Evolutionary conservation across 1,140 invertebrate species (phyloP).

Genomic region (Hylaeus anthracinus): DNA sequence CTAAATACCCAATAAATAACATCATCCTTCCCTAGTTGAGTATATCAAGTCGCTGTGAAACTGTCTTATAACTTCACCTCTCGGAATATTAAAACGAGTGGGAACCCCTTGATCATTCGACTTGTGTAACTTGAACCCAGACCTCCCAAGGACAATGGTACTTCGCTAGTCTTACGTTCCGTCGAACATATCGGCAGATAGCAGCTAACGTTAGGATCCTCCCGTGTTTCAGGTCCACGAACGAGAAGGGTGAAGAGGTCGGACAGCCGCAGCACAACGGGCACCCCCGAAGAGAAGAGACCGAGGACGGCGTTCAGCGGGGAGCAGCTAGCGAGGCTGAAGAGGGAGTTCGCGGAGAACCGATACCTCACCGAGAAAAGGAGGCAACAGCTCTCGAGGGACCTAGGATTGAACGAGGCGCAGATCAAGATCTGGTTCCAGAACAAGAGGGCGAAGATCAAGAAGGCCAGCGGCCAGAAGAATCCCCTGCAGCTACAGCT

Average conservation of each 20-base stretch:
- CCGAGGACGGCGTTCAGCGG: constrained; percentile 98
- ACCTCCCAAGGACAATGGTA: no score
- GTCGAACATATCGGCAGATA: constrained; percentile 63
- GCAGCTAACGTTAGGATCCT: constrained; percentile 69
- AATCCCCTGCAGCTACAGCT: constrained; percentile 95
- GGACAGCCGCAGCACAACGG: constrained; percentile 43
- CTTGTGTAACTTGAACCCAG: no score
- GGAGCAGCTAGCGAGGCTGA: constrained; percentile 95
- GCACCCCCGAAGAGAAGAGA: constrained; percentile 91
- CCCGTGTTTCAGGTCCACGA: constrained; percentile 73
- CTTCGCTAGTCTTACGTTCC: not conserved
- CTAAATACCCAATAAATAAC: no score
- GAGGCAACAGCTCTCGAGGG: constrained; percentile 94
- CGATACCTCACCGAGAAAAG: constrained; percentile 97
- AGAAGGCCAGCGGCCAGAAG: constrained; percentile 94
- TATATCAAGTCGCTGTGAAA: no score
- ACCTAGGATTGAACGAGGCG: constrained; percentile 96
- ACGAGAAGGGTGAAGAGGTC: constrained; percentile 74
- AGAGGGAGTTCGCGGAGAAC: constrained; percentile 97
- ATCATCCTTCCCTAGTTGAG: no score
- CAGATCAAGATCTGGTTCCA: constrained; percentile 99
- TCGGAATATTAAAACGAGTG: no score
- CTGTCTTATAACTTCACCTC: no score
- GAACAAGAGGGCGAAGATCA: constrained; percentile 99
- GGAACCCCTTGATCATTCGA: no score